Evolutionary conservation across 2,797 vertebrate genomes (phyloP).

Genomic region (Coregonus ussuriensis): DNA sequence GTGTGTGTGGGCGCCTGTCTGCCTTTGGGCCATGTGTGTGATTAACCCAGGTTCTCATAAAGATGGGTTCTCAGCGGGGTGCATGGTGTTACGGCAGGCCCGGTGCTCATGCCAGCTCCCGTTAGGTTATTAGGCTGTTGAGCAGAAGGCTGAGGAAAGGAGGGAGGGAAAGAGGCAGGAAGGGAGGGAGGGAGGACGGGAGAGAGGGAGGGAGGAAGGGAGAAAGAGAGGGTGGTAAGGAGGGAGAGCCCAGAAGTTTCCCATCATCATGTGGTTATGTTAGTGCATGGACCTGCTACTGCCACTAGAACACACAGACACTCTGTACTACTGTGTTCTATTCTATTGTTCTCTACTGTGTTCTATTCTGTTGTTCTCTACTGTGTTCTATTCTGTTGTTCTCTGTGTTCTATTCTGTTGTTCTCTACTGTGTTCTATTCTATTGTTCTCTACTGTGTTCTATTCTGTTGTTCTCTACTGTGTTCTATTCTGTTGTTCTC

Average conservation of each 20-base stretch:
- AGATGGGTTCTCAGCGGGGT: conserved; percentile 41
- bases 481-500: too few relatives aligned
- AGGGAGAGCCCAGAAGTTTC: conserved; percentile 71
- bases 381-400: too few relatives aligned
- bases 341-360: too few relatives aligned
- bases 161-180: background rate
- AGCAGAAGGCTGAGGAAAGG: conserved; percentile 42
- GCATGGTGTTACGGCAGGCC: conserved; percentile 7
- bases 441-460: too few relatives aligned
- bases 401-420: too few relatives aligned
- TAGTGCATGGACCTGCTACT: conserved; percentile 43
- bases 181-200: background rate
- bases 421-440: too few relatives aligned
- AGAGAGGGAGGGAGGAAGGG: accelerated
- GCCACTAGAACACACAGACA: conserved; percentile 41
- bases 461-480: too few relatives aligned
- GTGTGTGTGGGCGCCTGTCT: background rate
- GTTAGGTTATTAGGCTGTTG: background rate
- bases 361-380: too few relatives aligned
- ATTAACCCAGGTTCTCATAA: conserved; percentile 66
- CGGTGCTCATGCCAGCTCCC: conserved; percentile 43
- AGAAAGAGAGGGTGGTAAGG: background rate
- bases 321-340: background rate
- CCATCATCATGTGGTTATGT: conserved; percentile 56
- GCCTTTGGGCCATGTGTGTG: conserved; percentile 51